Conservation (phyloP, 2,888 invertebrate species). For the Aphrophora alni region DNA sequence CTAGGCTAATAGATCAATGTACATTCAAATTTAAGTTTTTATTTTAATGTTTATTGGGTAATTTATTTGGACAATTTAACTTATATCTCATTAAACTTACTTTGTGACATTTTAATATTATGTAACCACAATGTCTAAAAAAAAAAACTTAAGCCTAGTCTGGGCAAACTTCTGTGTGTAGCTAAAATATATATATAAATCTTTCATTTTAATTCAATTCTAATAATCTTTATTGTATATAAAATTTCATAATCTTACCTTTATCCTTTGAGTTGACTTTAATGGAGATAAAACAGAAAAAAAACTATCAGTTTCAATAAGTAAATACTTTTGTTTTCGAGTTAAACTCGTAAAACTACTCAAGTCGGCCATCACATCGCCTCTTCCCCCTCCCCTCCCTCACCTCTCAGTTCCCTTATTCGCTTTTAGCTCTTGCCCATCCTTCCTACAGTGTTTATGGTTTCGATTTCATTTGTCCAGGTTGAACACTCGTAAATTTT, state of each 20-base stretch:
- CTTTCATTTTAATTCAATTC: no score
- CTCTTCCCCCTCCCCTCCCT: not conserved
- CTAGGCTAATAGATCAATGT: no score
- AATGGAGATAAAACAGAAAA: conserved; percentile 45
- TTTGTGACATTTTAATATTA: not conserved
- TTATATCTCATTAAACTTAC: no score
- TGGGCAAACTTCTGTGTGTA: not conserved
- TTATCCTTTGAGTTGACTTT: conserved; percentile 49
- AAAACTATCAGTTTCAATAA: conserved; percentile 44
- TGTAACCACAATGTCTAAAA: not conserved
- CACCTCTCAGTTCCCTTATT: not conserved
- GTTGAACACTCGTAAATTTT: no score
- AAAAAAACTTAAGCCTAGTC: not conserved
- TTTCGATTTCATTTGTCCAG: no score
- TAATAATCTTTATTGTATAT: no score
- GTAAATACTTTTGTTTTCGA: conserved; percentile 33
- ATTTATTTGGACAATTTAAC: no score
- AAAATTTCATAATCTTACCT: conserved; percentile 42
- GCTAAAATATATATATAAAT: no score
- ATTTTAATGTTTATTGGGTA: no score
- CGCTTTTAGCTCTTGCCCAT: no score
- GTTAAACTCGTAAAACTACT: not conserved
- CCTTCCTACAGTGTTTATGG: no score
- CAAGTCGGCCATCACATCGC: not conserved
- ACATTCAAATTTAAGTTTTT: no score